A percentile compares a stretch with the other conserved stretches of the same genome.
Conservation (phyloP, 2,888 invertebrate species). For the Antitype chi region DNA sequence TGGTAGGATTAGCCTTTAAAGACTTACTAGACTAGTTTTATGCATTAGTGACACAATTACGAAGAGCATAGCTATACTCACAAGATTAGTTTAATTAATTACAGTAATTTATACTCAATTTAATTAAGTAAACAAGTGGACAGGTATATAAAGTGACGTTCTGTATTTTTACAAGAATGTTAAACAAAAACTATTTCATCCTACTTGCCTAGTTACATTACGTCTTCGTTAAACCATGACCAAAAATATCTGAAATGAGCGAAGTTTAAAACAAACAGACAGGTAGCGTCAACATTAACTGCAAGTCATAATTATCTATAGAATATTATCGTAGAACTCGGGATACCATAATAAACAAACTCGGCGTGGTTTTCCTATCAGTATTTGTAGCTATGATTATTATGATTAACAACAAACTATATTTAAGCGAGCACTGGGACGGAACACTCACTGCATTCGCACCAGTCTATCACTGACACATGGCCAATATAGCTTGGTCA, state of each 20-base stretch:
- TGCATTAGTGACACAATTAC: too few species aligned
- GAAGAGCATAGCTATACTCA: neutral
- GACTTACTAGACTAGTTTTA: too few species aligned
- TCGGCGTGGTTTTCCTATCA: conserved; percentile 35
- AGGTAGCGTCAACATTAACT: neutral
- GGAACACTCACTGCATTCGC: conserved; percentile 17
- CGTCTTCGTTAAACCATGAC: neutral
- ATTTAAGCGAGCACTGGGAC: conserved; percentile 35
- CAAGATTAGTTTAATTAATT: neutral
- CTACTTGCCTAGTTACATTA: neutral
- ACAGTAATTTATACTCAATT: neutral
- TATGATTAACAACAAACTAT: conserved; percentile 45
- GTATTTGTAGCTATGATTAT: too few species aligned
- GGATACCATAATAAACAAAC: conserved; percentile 2
- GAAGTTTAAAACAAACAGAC: neutral
- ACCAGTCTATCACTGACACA: conserved; percentile 12
- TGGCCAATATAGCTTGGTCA: conserved; percentile 7
- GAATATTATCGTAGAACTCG: conserved; percentile 15
- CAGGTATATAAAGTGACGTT: neutral
- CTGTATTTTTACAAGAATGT: neutral
- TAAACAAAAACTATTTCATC: neutral
- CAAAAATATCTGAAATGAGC: neutral
- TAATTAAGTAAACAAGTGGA: neutral
- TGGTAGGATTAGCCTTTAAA: too few species aligned
- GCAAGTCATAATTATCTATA: conserved; percentile 33